These are phyloP conservation scores for Trachops cirrhosus DNA, from an alignment of 2,797 vertebrate species.

Conservation along the genomic window DNA sequence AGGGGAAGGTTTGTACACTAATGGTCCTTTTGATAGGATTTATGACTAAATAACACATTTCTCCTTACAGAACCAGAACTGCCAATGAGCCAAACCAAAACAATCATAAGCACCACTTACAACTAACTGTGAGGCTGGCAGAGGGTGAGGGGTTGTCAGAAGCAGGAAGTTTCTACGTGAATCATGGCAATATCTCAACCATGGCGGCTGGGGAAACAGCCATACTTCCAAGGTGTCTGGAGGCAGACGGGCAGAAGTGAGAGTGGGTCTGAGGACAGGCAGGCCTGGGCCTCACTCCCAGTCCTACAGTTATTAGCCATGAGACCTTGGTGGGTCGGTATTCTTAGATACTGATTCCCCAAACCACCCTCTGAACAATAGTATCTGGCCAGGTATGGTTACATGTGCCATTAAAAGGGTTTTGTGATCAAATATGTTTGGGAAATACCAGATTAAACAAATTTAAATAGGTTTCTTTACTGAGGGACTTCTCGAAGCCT, in stretches of 20 bases:
- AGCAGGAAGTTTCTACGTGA: not conserved
- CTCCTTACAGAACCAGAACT: not conserved
- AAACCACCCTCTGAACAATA: not conserved
- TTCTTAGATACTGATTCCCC: not conserved
- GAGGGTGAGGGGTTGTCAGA: not conserved
- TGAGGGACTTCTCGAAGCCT: constrained; percentile 2
- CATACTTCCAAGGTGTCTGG: not conserved
- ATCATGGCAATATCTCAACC: not conserved
- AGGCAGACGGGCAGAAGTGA: not conserved
- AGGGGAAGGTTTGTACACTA: not conserved
- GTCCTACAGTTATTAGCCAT: not conserved
- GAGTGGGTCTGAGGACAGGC: not conserved
- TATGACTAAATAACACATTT: not conserved
- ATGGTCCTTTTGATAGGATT: not conserved
- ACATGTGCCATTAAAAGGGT: not conserved
- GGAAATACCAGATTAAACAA: not conserved
- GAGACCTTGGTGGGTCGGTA: not conserved
- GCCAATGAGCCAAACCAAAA: not conserved
- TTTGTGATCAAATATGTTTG: not conserved
- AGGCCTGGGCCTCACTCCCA: not conserved
- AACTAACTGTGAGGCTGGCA: not conserved
- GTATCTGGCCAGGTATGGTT: not conserved
- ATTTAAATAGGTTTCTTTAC: not conserved
- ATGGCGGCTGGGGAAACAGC: not conserved
- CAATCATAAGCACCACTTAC: not conserved